phyloP scores from a whole-genome alignment of 2,888 invertebrate genomes.

The Aromia moschata region DNA sequence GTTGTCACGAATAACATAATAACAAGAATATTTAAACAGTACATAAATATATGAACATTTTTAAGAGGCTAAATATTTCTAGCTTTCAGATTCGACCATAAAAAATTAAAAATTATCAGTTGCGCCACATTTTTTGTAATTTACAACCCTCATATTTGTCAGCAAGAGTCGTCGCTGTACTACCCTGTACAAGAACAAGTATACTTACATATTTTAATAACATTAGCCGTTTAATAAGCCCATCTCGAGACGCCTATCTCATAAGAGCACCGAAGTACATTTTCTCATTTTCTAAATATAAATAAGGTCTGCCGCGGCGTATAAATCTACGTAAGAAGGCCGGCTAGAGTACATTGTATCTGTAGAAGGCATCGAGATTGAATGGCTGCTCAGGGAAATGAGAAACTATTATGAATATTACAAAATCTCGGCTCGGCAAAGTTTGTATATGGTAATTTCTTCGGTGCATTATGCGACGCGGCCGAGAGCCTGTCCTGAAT shows the following conservation, averaged over 20 bases:
- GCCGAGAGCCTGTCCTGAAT: conserved; percentile 53
- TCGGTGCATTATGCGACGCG: conserved; percentile 55
- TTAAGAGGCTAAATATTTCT: too few species aligned
- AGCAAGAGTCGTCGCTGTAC: too few species aligned
- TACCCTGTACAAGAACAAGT: too few species aligned
- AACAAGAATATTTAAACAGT: too few species aligned
- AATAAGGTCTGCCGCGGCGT: conserved; percentile 27
- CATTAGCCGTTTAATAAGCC: conserved; percentile 7
- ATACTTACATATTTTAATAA: conserved; percentile 8
- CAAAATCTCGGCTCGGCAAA: conserved; percentile 50
- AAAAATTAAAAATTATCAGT: too few species aligned
- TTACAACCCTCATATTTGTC: too few species aligned
- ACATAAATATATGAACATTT: too few species aligned
- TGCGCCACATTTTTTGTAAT: too few species aligned
- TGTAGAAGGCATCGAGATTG: conserved; percentile 42
- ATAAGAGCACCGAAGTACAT: conserved; percentile 5
- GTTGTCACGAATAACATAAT: too few species aligned
- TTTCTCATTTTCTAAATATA: conserved; percentile 25
- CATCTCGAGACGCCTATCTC: not conserved
- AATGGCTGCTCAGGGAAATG: conserved; percentile 53
- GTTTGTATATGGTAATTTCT: conserved; percentile 58
- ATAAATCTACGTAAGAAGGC: conserved; percentile 27
- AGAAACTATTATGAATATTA: conserved; percentile 58
- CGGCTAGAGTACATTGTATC: conserved; percentile 16
- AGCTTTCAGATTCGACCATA: too few species aligned